A percentile compares a stretch with the other conserved stretches of the same genome.
Conservation (phyloP, 2,888 invertebrate genomes). For the Phrixothrix hirtus region DNA sequence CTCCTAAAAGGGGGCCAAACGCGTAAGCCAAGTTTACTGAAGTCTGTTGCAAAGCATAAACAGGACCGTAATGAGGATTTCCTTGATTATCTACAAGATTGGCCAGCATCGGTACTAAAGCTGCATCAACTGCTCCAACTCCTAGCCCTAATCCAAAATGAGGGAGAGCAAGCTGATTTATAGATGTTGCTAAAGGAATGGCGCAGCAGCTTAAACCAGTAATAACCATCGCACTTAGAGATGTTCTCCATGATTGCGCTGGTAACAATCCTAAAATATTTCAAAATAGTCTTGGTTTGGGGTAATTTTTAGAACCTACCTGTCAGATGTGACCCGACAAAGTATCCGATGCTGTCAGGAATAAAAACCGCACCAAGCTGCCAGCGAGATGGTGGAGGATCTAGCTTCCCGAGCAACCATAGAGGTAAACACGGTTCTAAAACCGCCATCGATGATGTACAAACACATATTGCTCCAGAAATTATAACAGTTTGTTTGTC, state of each 20-base stretch:
- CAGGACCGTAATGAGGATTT: constrained; percentile 71
- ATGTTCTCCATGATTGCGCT: constrained; percentile 49
- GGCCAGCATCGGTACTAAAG: constrained; percentile 77
- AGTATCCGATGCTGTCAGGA: constrained; percentile 82
- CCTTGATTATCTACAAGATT: constrained; percentile 67
- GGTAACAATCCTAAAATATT: constrained; percentile 48
- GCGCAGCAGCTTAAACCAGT: constrained; percentile 50
- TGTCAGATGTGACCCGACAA: constrained; percentile 80
- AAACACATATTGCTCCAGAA: constrained; percentile 72
- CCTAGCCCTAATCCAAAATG: constrained; percentile 78
- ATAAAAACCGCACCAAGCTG: constrained; percentile 81
- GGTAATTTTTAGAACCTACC: no score
- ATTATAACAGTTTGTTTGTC: constrained; percentile 68
- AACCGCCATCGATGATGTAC: constrained; percentile 81
- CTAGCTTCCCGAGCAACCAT: constrained; percentile 72
- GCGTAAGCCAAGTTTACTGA: constrained; percentile 82
- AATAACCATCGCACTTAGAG: constrained; percentile 49
- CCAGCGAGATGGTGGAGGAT: constrained; percentile 71
- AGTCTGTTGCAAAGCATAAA: constrained; percentile 83
- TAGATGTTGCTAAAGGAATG: constrained; percentile 46
- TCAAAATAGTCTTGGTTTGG: neutral
- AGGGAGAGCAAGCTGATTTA: constrained; percentile 68
- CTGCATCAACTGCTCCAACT: constrained; percentile 79
- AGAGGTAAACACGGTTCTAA: constrained; percentile 82
- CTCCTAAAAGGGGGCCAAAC: constrained; percentile 75